Evolutionary conservation across 2,797 vertebrate genomes (phyloP).

Genomic region (Phaenicophaeus curvirostris): DNA sequence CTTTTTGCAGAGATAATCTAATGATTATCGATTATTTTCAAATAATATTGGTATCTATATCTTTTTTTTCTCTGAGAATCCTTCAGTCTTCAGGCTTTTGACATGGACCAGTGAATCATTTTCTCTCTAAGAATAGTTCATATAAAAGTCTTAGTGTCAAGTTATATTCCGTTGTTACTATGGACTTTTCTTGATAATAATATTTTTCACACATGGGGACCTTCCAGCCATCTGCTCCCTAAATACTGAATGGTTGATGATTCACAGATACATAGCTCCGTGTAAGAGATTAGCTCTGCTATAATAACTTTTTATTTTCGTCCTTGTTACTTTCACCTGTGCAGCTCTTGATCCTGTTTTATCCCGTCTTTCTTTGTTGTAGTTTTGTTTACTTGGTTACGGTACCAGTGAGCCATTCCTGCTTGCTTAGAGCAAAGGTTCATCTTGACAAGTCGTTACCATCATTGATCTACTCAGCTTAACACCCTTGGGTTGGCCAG

Average conservation of each 20-base stretch:
- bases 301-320: slow-evolving; percentile 45
- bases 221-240: slow-evolving; percentile 49
- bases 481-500: slow-evolving; percentile 16
- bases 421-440: slow-evolving; percentile 51
- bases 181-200: not conserved
- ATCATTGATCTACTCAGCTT: slow-evolving; percentile 28
- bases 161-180: slow-evolving; percentile 29
- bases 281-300: not conserved
- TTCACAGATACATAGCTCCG: slow-evolving; percentile 36
- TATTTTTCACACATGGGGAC: slow-evolving; percentile 28
- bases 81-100: not conserved
- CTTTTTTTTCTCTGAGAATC: not conserved
- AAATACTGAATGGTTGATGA: slow-evolving; percentile 45
- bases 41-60: not conserved
- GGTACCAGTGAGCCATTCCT: slow-evolving; percentile 1
- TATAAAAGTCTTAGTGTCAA: not conserved
- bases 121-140: not conserved
- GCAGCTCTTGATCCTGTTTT: slow-evolving; percentile 52
- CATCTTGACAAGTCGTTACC: slow-evolving; percentile 10
- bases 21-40: not conserved
- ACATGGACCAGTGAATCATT: not conserved
- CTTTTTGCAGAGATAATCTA: not conserved
- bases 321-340: slow-evolving; percentile 59
- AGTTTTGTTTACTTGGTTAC: slow-evolving; percentile 72
- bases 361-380: slow-evolving; percentile 62